These are phyloP conservation scores for Zosterops japonicus DNA, from an alignment of 2,113 vertebrate species.

Conservation along the genomic window DNA sequence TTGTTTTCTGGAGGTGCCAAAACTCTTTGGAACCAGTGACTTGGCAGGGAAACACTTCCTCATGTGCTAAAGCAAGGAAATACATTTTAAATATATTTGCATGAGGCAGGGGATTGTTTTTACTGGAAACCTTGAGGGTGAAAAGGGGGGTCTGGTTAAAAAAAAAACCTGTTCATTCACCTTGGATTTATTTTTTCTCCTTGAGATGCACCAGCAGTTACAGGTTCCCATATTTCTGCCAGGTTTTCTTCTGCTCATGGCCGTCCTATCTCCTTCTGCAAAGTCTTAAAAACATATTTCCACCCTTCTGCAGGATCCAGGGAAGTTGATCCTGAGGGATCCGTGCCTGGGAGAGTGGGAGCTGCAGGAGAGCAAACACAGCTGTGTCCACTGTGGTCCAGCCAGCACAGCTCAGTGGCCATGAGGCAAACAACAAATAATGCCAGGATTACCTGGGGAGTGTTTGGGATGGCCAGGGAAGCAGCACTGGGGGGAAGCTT, in stretches of 20 bases:
- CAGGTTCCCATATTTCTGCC: background rate
- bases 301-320: accelerated
- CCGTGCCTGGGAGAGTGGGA: background rate
- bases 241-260: accelerated
- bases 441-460: background rate
- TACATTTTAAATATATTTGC: background rate
- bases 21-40: background rate
- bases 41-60: conserved; percentile 42
- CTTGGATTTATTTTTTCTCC: background rate
- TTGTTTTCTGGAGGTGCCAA: conserved; percentile 39
- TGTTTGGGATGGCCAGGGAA: background rate
- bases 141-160: background rate
- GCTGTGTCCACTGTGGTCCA: background rate
- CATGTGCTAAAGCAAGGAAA: background rate
- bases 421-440: accelerated
- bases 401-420: accelerated
- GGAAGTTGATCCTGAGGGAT: background rate
- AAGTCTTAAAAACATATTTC: background rate
- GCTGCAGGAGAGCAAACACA: background rate
- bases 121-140: background rate
- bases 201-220: accelerated
- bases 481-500: background rate
- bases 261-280: background rate
- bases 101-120: background rate
- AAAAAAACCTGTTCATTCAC: background rate